Evolutionary conservation across 2,888 invertebrate genomes (phyloP).

Genomic region (Congeria kusceri): DNA sequence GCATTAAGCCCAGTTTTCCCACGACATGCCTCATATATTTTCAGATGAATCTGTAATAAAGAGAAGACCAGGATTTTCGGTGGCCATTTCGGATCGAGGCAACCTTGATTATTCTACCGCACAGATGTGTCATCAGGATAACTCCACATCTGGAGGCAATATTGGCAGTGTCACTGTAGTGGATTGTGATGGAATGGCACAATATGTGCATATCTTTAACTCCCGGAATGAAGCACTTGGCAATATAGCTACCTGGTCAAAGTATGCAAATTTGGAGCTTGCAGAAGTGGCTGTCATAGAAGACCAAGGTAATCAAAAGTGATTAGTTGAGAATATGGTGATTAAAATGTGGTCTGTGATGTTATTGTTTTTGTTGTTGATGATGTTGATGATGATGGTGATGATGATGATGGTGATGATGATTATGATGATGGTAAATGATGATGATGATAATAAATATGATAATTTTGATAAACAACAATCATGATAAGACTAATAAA

Average conservation of each 20-base stretch:
- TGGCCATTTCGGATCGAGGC: constrained; percentile 12
- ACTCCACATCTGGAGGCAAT: not conserved
- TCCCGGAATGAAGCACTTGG: not conserved
- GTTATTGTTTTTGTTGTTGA: too few species aligned
- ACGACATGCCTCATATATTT: too few species aligned
- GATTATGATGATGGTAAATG: too few species aligned
- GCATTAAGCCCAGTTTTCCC: too few species aligned
- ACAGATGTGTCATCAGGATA: constrained; percentile 11
- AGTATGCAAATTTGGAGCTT: constrained; percentile 40
- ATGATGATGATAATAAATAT: too few species aligned
- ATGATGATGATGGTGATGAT: too few species aligned
- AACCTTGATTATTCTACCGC: not conserved
- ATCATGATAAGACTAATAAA: too few species aligned
- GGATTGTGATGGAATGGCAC: constrained; percentile 29
- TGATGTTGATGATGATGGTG: too few species aligned
- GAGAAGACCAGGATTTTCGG: constrained; percentile 34
- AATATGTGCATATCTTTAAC: constrained; percentile 41
- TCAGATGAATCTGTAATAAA: constrained; percentile 14
- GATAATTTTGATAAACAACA: too few species aligned
- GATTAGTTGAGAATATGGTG: too few species aligned
- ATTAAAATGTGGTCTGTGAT: too few species aligned
- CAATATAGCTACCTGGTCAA: constrained; percentile 16
- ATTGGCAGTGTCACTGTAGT: constrained; percentile 7
- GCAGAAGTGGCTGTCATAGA: constrained; percentile 40
- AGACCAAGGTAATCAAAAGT: constrained; percentile 40